A percentile compares a stretch with the other conserved stretches of the same genome.
Evolutionary conservation across 2,113 vertebrate species (phyloP).

Genomic region (Cynoglossus semilaevis): DNA sequence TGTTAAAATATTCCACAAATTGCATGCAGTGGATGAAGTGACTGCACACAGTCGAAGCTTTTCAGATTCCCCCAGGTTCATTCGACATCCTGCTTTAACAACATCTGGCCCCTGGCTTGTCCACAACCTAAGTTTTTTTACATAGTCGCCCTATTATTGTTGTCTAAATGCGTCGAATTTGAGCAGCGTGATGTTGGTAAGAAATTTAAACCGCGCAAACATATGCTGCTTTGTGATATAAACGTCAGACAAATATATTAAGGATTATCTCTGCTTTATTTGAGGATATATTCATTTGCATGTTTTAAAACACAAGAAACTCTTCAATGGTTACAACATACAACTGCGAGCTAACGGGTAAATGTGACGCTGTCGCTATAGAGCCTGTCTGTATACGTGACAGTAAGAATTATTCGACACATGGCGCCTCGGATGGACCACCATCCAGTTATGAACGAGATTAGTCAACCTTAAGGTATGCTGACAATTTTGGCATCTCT

Average conservation of each 20-base stretch:
- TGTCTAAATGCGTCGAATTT: too few species aligned
- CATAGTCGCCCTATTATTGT: background rate
- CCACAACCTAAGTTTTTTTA: background rate
- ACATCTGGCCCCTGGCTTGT: background rate
- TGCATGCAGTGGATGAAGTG: accelerated
- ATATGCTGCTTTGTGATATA: too few species aligned
- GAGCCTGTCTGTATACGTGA: too few species aligned
- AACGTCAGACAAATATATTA: too few species aligned
- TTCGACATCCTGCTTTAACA: constrained; percentile 18
- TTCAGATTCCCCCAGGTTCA: accelerated
- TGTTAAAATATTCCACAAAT: accelerated
- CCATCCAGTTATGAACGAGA: background rate
- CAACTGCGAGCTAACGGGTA: too few species aligned
- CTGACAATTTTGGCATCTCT: background rate
- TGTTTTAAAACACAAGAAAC: too few species aligned
- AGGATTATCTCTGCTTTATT: too few species aligned
- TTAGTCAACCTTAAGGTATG: background rate
- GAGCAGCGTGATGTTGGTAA: background rate
- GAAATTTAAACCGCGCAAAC: background rate
- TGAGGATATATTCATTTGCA: too few species aligned
- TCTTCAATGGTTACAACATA: too few species aligned
- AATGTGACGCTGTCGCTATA: too few species aligned
- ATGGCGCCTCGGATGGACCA: too few species aligned
- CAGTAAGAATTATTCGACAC: background rate
- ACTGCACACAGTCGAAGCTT: accelerated